Evolutionary conservation across 2,888 invertebrate genomes (phyloP), one percentile per base, ranked within the genome.

Genomic region (Caenorhabditis plicata): DNA sequence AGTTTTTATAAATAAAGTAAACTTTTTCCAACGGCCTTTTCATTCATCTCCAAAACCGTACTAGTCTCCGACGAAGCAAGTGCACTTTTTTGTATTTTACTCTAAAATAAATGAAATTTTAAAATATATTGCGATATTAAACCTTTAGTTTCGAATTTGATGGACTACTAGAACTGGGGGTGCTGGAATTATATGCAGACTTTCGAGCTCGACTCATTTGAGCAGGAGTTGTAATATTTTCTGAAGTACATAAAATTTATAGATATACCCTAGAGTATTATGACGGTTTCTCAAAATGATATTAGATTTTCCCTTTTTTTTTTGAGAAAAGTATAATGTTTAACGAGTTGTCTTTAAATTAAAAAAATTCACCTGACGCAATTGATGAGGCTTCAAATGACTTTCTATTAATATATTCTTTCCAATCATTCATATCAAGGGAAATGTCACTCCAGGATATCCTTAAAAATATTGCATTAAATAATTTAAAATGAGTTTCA

Each of bases 401-500:
- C 32, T 58, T 66, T 25, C n/a, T 33, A 13, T 63, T 55, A 33
- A 72, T 58, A 47, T 68, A 72, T 8, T 70, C 64, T 29, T 52
- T 58, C 66, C 66, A 72, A 23, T 72, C 72, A 8, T 15, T 20
- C 35, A 50, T 49, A 32, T 70, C 68, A 22, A 72, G 58, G 3
- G 58, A 48, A 8, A 72, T 38, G 13, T 64, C 58, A 1, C 29
- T 40, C 71, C 71, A 71, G 2, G 36, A 27, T 11, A 48, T 41
- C 2, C 63, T 58, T 26, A 43, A 53, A 44, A 19, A 35, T 23
- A 63, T 17, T 17, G 17, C 17, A 15, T 33, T n/a, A 33, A 15
- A 33, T 33, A 33, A 15, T 33, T 33, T 15, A 15, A n/a, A n/a
- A n/a, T n/a, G n/a, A n/a, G n/a, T n/a, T n/a, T n/a, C n/a, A n/a